Percentiles rank a stretch among this genome's conserved stretches.
phyloP scores from a whole-genome alignment of 2,113 vertebrate genomes.

The Elaphurus davidianus region DNA sequence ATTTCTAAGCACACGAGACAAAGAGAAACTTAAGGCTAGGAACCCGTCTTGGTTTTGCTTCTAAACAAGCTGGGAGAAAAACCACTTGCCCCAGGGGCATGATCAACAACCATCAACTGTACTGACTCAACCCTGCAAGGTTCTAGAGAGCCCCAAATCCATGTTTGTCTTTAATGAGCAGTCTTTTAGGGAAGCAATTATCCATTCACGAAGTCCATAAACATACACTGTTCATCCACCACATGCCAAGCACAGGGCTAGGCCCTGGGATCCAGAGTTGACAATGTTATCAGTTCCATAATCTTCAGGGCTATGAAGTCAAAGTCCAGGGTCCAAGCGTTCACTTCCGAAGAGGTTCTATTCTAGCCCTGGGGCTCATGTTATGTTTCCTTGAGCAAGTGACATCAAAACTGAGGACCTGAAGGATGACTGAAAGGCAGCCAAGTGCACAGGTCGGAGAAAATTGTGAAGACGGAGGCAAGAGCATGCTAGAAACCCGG shows the following conservation, averaged over 20 bases:
- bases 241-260: background rate
- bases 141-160: background rate
- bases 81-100: background rate
- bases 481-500: background rate
- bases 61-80: background rate
- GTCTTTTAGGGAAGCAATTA: background rate
- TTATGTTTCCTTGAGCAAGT: background rate
- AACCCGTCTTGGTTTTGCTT: background rate
- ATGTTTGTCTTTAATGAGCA: background rate
- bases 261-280: background rate
- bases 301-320: background rate
- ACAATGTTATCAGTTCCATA: background rate
- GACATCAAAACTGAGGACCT: background rate
- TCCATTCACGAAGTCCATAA: background rate
- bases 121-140: background rate
- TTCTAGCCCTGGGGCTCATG: background rate
- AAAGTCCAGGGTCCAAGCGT: background rate
- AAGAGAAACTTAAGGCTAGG: background rate
- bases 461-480: background rate
- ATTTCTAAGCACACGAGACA: background rate
- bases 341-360: background rate
- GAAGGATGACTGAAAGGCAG: background rate
- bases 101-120: background rate
- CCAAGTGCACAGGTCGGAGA: background rate
- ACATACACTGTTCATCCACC: background rate